Conservation (phyloP, 2,888 invertebrate genomes). For the Cistogaster globosa region DNA sequence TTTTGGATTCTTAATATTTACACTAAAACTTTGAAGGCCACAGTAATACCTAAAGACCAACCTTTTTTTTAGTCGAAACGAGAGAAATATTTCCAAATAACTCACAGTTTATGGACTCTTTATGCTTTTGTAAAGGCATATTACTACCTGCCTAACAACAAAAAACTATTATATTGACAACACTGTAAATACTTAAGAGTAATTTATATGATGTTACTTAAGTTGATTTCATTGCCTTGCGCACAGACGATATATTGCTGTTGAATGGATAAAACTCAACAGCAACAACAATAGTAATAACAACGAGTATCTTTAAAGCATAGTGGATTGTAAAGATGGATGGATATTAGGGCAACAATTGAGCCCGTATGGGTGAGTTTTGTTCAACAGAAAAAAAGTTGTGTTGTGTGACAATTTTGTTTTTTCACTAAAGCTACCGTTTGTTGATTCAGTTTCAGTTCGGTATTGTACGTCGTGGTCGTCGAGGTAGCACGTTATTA, state of each 20-base stretch:
- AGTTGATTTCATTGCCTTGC: conserved; percentile 65
- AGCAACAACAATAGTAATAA: conserved; percentile 29
- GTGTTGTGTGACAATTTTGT: conserved; percentile 71
- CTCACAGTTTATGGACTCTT: too few relatives aligned
- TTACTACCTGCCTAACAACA: neutral
- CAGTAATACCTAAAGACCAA: too few relatives aligned
- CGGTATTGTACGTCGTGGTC: conserved; percentile 69
- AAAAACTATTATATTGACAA: conserved; percentile 23
- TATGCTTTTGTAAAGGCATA: too few relatives aligned
- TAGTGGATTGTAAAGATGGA: conserved; percentile 61
- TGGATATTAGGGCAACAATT: conserved; percentile 71
- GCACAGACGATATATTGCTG: conserved; percentile 63
- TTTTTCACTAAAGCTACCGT: conserved; percentile 68
- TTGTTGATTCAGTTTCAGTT: conserved; percentile 72
- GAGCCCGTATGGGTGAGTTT: conserved; percentile 69
- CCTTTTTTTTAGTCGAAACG: too few relatives aligned
- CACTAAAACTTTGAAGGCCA: too few relatives aligned
- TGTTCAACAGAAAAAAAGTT: conserved; percentile 41
- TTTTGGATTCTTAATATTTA: too few relatives aligned
- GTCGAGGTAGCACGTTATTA: conserved; percentile 70
- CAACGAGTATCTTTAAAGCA: conserved; percentile 56
- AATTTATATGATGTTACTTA: conserved; percentile 54
- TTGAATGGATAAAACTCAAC: conserved; percentile 67
- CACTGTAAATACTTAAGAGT: neutral
- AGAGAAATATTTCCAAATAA: too few relatives aligned